Evolutionary conservation across 2,888 invertebrate species (phyloP), one percentile per base, ranked within the genome.

Genomic region (Girardia tigrina): DNA sequence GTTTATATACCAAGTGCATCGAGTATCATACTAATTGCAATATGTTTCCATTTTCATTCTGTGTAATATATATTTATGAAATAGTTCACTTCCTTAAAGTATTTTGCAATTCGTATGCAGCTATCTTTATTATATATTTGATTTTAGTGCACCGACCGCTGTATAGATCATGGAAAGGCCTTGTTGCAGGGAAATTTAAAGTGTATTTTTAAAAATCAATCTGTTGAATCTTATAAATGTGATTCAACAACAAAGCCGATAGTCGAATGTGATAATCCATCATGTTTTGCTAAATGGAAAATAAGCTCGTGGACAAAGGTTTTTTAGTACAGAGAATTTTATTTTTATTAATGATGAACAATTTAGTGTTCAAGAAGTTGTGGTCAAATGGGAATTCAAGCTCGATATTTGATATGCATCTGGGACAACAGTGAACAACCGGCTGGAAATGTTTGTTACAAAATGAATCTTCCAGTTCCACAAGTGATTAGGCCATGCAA

Each of bases 301-400:
- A 27, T 28, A 4, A 72, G 72, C 28, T n/a, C n/a, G 8, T 72
- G 72, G 72, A 28, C 72, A 23, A 26, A 28, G 72, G 72, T 72
- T 26, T 73, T n/a, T n/a, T n/a, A n/a, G n/a, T n/a, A n/a, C n/a
- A n/a, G n/a, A 56, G 8, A 36, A 36, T 12, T 36, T 36, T 36
- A 36, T 36, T 8, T 36, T 12, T 16, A 36, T 36, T 16, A 36
- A 36, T 12, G 16, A 12, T 36, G 36, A 36, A 36, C 16, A 36
- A 36, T 12, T 73, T 28, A 75, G 75, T 75, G 75, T 29, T 75
- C 75, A 23, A 69, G 70, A 28, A 70, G 70, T 20, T 75, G 75
- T 23, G 75, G 75, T 2, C 14, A 23, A 2, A 71, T 1, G 6
- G 75, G 75, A 28, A 70, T 75, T 12, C 26, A n/a, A 20, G 75